These are phyloP conservation scores for Enteromius mattozi DNA, from an alignment of 2,797 vertebrate genomes.

Conservation along the genomic window DNA sequence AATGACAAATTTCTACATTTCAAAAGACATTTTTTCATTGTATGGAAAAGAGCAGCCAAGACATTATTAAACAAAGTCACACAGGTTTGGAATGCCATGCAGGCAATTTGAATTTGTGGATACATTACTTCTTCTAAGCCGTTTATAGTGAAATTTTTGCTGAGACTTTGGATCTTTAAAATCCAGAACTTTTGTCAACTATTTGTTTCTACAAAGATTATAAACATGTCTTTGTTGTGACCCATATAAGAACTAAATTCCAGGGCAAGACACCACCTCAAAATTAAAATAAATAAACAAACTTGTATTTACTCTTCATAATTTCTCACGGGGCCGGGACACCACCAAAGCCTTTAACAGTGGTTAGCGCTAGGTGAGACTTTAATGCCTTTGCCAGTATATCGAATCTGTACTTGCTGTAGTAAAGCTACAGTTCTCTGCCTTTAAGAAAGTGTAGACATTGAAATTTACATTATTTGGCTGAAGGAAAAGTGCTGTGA, in stretches of 20 bases:
- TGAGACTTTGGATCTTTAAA: constrained; percentile 63
- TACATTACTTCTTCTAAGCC: constrained; percentile 32
- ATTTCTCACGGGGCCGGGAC: constrained; percentile 67
- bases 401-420: constrained; percentile 57
- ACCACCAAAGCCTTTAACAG: constrained; percentile 75
- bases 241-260: background rate
- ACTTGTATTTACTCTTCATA: constrained; percentile 69
- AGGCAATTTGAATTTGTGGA: background rate
- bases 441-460: constrained; percentile 51
- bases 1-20: background rate
- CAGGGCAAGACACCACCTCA: background rate
- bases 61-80: constrained; percentile 7
- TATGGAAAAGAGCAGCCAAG: background rate
- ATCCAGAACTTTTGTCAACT: constrained; percentile 2
- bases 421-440: constrained; percentile 71
- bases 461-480: constrained; percentile 52
- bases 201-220: constrained; percentile 51
- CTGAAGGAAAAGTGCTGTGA: constrained; percentile 53
- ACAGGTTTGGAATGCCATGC: background rate
- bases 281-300: background rate
- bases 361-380: constrained; percentile 67
- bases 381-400: constrained; percentile 34
- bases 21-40: background rate
- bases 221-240: constrained; percentile 15
- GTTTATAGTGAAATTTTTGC: constrained; percentile 66